phyloP scores from a whole-genome alignment of 2,888 invertebrate genomes.

The Plebejus argus region DNA sequence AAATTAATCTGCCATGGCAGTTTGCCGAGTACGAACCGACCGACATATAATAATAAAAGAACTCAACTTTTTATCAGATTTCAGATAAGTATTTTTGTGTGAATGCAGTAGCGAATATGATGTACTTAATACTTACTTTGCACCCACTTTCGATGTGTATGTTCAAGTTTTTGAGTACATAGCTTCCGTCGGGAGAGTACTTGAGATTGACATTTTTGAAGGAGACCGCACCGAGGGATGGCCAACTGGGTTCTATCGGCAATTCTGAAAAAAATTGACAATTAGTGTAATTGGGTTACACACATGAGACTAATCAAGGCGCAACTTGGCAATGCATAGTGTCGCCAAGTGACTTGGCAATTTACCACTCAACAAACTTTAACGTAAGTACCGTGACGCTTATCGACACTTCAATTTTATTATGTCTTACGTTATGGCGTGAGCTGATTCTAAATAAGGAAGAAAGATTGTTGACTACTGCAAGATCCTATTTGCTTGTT shows the following conservation, averaged over 20 bases:
- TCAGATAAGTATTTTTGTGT: conserved; percentile 3
- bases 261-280: conserved; percentile 57
- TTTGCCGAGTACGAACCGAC: background rate
- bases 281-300: background rate
- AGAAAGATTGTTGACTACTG: background rate
- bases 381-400: background rate
- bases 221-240: conserved; percentile 79
- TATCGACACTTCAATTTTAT: background rate
- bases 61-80: background rate
- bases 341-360: background rate
- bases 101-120: background rate
- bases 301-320: background rate
- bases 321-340: background rate
- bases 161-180: conserved; percentile 81
- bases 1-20: conserved; percentile 21
- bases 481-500: background rate
- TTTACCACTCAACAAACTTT: background rate
- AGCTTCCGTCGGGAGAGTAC: conserved; percentile 82
- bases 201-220: conserved; percentile 82
- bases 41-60: conserved; percentile 4
- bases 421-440: background rate
- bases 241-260: conserved; percentile 82
- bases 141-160: conserved; percentile 66
- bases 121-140: conserved; percentile 60
- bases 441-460: background rate